phyloP scores from a whole-genome alignment of 2,113 vertebrate species.

The Fulmarus glacialis region DNA sequence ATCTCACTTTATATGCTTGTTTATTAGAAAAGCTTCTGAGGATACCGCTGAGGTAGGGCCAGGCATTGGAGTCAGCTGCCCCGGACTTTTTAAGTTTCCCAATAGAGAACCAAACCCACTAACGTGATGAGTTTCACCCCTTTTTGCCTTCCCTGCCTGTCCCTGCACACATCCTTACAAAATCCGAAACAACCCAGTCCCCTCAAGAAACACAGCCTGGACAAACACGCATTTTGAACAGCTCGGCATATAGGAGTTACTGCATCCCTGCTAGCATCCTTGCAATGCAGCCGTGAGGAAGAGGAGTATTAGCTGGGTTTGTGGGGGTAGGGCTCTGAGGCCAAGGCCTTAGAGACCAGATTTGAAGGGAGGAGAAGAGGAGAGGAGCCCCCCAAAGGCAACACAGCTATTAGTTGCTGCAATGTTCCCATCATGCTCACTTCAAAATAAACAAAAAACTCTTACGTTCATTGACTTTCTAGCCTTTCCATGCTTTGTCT shows the following conservation, averaged over 20 bases:
- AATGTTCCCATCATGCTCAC: fast-evolving
- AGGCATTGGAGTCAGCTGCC: background rate
- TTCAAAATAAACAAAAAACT: background rate
- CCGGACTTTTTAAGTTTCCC: background rate
- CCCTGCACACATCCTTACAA: background rate
- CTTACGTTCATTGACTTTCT: background rate
- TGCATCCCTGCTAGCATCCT: background rate
- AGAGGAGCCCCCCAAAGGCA: background rate
- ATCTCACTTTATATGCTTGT: constrained; percentile 63
- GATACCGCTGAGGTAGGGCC: constrained; percentile 6
- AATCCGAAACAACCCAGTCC: background rate
- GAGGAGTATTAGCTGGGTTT: background rate
- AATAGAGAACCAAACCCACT: background rate
- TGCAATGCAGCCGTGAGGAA: fast-evolving
- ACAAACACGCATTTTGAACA: background rate
- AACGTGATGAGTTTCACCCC: background rate
- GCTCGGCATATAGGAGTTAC: fast-evolving
- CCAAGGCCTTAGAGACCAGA: background rate
- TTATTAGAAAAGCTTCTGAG: constrained; percentile 55
- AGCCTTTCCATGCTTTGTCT: background rate
- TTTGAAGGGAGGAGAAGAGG: background rate
- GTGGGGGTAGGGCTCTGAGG: background rate
- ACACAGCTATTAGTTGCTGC: background rate
- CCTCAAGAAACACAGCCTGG: background rate
- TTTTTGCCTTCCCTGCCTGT: background rate